These are phyloP conservation scores for Drosophila imparisetae DNA, from an alignment of 2,888 invertebrate genomes.

Conservation along the genomic window DNA sequence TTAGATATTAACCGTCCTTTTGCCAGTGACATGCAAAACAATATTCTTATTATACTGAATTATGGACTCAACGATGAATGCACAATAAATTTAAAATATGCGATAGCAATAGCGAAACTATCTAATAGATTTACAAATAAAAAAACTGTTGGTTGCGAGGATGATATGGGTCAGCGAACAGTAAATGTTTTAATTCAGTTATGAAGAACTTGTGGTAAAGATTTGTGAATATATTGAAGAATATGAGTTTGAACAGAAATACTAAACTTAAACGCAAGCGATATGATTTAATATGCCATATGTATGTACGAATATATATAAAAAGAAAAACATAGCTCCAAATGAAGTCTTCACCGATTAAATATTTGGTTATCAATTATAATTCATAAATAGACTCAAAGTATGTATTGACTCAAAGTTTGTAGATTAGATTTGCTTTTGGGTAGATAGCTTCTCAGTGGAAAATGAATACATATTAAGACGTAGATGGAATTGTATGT, in stretches of 20 bases:
- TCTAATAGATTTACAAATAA: background rate
- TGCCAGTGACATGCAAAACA: slow-evolving; percentile 1
- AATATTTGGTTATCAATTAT: slow-evolving; percentile 9
- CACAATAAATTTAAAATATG: background rate
- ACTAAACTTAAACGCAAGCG: slow-evolving; percentile 26
- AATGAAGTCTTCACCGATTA: slow-evolving; percentile 61
- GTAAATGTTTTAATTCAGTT: background rate
- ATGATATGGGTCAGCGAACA: background rate
- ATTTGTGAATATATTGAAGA: slow-evolving; percentile 1
- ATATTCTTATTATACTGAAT: background rate
- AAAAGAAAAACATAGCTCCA: slow-evolving; percentile 20
- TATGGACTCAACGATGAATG: background rate
- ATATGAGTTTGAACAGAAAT: slow-evolving; percentile 12
- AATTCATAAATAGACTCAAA: slow-evolving; percentile 15
- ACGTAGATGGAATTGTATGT: slow-evolving; percentile 17
- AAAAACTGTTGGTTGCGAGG: background rate
- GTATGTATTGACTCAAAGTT: slow-evolving; percentile 16
- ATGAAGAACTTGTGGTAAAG: background rate
- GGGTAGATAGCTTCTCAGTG: background rate
- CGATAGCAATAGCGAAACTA: slow-evolving; percentile 2
- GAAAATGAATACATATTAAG: slow-evolving; percentile 12
- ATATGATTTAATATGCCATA: slow-evolving; percentile 9
- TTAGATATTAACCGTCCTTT: background rate
- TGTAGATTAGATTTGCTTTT: slow-evolving; percentile 9
- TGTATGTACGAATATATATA: slow-evolving; percentile 9